phyloP scores from a whole-genome alignment of 2,113 vertebrate species.

The Cheirogaleus medius region DNA sequence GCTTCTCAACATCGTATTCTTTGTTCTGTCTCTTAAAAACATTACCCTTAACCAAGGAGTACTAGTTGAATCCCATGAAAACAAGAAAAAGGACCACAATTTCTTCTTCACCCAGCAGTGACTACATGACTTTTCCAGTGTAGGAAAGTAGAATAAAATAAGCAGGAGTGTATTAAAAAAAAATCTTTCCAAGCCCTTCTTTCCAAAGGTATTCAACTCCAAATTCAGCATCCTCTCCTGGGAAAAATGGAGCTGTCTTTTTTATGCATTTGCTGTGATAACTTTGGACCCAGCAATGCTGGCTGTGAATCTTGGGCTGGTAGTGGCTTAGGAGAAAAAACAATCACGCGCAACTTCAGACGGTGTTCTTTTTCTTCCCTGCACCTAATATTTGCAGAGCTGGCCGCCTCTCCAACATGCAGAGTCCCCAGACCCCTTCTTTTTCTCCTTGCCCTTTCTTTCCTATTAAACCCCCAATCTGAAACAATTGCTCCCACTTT shows the following conservation, averaged over 20 bases:
- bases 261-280: not conserved
- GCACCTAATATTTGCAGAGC: not conserved
- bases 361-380: not conserved
- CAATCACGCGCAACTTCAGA: no score
- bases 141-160: not conserved
- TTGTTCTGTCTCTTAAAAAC: not conserved
- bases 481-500: constrained; percentile 75
- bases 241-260: not conserved
- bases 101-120: not conserved
- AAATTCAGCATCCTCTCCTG: not conserved
- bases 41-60: not conserved
- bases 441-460: not conserved
- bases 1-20: not conserved
- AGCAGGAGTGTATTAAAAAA: not conserved
- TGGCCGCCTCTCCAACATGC: not conserved
- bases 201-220: constrained; percentile 2
- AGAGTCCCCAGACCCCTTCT: not conserved
- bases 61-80: not conserved
- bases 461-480: constrained; percentile 62
- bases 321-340: not conserved
- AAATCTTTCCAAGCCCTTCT: not conserved
- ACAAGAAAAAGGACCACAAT: not conserved
- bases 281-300: not conserved
- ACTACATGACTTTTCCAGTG: not conserved
- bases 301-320: not conserved